Conservation (phyloP, 2,888 invertebrate species). For the Drosophila neonasuta region DNA sequence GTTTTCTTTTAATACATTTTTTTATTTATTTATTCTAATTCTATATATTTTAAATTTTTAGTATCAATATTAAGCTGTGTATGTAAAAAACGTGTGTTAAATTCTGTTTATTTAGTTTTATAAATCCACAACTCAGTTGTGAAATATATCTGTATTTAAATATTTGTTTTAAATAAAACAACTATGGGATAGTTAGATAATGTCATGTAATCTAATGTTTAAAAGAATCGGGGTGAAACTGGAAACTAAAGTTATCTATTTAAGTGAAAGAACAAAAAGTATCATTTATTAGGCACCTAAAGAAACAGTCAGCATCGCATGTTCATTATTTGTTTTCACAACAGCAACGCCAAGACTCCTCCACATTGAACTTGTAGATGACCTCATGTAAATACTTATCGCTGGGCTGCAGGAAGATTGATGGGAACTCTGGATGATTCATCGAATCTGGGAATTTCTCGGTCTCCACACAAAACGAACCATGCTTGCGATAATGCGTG, state of each 20-base stretch:
- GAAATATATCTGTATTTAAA: too few species aligned
- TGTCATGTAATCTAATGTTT: too few species aligned
- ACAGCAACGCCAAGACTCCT: conserved; percentile 68
- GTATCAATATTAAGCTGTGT: too few species aligned
- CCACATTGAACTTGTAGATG: conserved; percentile 60
- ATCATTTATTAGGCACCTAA: background rate
- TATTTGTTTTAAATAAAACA: too few species aligned
- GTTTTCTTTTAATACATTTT: too few species aligned
- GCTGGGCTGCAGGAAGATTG: conserved; percentile 87
- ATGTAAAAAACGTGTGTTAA: too few species aligned
- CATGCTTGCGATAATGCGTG: conserved; percentile 87
- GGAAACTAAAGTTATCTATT: background rate
- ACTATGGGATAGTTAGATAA: too few species aligned
- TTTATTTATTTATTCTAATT: too few species aligned
- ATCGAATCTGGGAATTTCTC: conserved; percentile 96
- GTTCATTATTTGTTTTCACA: conserved; percentile 31
- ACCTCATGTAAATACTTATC: conserved; percentile 80
- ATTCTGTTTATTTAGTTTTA: too few species aligned
- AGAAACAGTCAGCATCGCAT: conserved; percentile 21
- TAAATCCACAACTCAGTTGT: too few species aligned
- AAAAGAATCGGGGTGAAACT: too few species aligned
- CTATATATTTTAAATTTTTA: too few species aligned
- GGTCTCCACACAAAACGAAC: conserved; percentile 93
- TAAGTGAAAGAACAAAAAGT: background rate
- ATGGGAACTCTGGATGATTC: conserved; percentile 90